Percentiles rank a stretch among this genome's conserved stretches.
phyloP scores from a whole-genome alignment of 2,888 invertebrate species.

The Drosophila cognata region DNA sequence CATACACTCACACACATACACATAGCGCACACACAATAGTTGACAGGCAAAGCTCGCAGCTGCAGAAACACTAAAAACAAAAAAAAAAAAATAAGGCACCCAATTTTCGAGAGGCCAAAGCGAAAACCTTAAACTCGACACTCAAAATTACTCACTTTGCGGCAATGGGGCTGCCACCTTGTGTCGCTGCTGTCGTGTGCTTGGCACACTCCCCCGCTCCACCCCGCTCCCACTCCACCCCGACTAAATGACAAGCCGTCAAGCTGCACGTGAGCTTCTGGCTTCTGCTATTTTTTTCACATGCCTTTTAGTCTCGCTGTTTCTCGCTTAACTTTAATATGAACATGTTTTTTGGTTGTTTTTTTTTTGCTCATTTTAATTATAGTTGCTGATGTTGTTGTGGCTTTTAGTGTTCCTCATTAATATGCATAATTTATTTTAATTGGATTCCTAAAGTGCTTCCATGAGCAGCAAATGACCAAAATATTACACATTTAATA shows the following conservation, averaged over 20 bases:
- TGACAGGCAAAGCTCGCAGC: slow-evolving; percentile 16
- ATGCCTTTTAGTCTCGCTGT: slow-evolving; percentile 8
- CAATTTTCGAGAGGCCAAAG: slow-evolving; percentile 20
- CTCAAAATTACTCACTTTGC: slow-evolving; percentile 65
- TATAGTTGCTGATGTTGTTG: slow-evolving; percentile 3
- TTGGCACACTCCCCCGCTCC: neutral
- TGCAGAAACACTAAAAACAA: slow-evolving; percentile 1
- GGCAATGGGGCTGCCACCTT: slow-evolving; percentile 36
- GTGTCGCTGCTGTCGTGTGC: slow-evolving; percentile 27
- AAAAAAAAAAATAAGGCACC: neutral
- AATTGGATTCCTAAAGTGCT: slow-evolving; percentile 37
- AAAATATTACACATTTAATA: neutral
- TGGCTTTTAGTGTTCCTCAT: neutral
- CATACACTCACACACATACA: slow-evolving; percentile 9
- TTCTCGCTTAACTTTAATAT: slow-evolving; percentile 30
- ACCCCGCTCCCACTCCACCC: neutral
- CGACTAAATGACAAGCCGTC: slow-evolving; percentile 47
- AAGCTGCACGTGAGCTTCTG: slow-evolving; percentile 51
- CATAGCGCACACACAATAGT: slow-evolving; percentile 28
- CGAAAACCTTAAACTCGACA: slow-evolving; percentile 21
- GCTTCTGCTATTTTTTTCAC: slow-evolving; percentile 5
- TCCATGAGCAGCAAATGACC: neutral
- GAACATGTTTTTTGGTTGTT: slow-evolving; percentile 21
- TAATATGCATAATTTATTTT: slow-evolving; percentile 40
- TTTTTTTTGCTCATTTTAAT: slow-evolving; percentile 14